These are phyloP conservation scores for Campaea margaritaria DNA, from an alignment of 2,888 invertebrate genomes.

Conservation along the genomic window DNA sequence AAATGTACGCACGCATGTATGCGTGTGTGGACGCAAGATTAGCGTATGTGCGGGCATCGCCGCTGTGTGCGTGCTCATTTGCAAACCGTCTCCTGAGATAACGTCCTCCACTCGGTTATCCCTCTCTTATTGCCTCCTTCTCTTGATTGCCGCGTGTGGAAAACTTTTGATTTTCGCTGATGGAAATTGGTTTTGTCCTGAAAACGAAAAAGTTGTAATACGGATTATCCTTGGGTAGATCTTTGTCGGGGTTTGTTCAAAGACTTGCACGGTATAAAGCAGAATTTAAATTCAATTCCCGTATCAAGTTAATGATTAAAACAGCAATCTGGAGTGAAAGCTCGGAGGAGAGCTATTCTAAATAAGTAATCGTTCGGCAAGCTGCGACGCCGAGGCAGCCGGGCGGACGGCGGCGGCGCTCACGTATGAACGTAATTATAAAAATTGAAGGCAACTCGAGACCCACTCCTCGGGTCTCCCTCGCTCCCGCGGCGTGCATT, in stretches of 20 bases:
- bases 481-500: constrained; percentile 82
- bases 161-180: constrained; percentile 76
- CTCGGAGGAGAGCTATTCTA: constrained; percentile 65
- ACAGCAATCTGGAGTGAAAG: constrained; percentile 61
- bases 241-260: constrained; percentile 15
- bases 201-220: constrained; percentile 68
- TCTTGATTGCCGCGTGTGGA: constrained; percentile 82
- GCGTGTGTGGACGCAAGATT: constrained; percentile 76
- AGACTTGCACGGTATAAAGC: not conserved
- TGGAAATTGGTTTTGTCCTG: constrained; percentile 77
- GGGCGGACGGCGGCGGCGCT: constrained; percentile 69
- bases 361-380: constrained; percentile 65
- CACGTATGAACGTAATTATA: constrained; percentile 87
- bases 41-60: constrained; percentile 66
- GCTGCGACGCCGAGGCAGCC: constrained; percentile 47
- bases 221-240: constrained; percentile 15
- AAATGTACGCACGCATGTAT: constrained; percentile 80
- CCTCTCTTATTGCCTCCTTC: constrained; percentile 83
- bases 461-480: constrained; percentile 76
- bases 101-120: constrained; percentile 83
- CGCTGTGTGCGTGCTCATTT: constrained; percentile 80
- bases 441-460: constrained; percentile 83
- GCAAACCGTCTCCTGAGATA: constrained; percentile 85
- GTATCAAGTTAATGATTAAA: constrained; percentile 61
- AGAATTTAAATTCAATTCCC: constrained; percentile 44